These are phyloP conservation scores for Leucosticte australis DNA, from an alignment of 2,113 vertebrate species.

Conservation along the genomic window DNA sequence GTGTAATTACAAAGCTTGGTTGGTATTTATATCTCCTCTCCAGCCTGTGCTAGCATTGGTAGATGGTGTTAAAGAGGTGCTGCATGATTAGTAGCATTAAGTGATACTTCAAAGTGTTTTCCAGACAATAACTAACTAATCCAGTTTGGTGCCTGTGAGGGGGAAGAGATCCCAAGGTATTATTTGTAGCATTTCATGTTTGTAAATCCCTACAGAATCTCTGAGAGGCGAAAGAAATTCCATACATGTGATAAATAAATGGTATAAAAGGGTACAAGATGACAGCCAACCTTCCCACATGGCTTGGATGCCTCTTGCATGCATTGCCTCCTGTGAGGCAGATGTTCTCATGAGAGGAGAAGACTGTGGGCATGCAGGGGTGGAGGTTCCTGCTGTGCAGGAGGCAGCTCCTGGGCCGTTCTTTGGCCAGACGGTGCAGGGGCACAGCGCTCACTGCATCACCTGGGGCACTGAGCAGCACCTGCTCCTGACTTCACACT, in stretches of 20 bases:
- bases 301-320: neutral
- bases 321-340: neutral
- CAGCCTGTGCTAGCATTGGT: neutral
- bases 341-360: neutral
- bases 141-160: neutral
- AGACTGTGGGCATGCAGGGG: neutral
- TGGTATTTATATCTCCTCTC: neutral
- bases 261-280: neutral
- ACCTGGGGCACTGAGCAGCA: neutral
- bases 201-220: neutral
- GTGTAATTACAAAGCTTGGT: neutral
- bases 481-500: neutral
- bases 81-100: neutral
- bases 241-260: neutral
- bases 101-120: slow-evolving; percentile 16
- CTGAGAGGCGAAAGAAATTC: neutral
- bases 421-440: neutral
- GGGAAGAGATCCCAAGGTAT: neutral
- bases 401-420: fast-evolving
- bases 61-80: neutral
- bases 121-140: slow-evolving; percentile 23
- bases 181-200: neutral
- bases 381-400: neutral
- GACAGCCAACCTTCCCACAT: neutral
- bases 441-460: neutral